Conservation (phyloP, 2,113 vertebrate genomes). For the Crotalus horridus region DNA sequence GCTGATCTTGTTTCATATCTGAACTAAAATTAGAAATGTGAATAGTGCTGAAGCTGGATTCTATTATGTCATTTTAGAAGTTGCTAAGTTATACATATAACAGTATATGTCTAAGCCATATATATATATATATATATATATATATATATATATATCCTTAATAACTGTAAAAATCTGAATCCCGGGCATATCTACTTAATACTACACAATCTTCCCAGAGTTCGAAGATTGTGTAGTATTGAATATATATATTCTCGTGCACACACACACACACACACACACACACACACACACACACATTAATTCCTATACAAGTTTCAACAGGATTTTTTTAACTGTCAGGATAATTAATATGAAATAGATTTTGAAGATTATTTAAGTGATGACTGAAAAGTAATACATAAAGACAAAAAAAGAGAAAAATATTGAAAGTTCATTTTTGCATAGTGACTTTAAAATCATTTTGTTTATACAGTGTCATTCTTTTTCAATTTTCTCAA, state of each 20-base stretch:
- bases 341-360: conserved; percentile 60
- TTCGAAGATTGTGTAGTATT: too few relatives aligned
- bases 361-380: conserved; percentile 61
- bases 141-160: neutral
- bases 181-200: too few relatives aligned
- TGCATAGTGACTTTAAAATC: conserved; percentile 53
- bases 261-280: neutral
- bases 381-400: conserved; percentile 45
- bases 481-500: conserved; percentile 3
- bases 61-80: conserved; percentile 58
- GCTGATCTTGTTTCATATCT: conserved; percentile 48
- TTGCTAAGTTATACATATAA: conserved; percentile 62
- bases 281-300: conserved; percentile 1
- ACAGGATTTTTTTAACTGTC: conserved; percentile 55
- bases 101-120: conserved; percentile 74
- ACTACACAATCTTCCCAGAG: too few relatives aligned
- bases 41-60: conserved; percentile 52
- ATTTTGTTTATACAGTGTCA: conserved; percentile 34
- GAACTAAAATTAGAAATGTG: conserved; percentile 37
- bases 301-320: conserved; percentile 63
- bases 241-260: neutral
- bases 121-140: conserved; percentile 45
- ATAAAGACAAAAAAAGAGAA: conserved; percentile 21
- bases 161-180: too few relatives aligned
- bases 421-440: conserved; percentile 47